phyloP scores from a whole-genome alignment of 35 echinoderm and acorn worm genomes.

The Hemicentrotus pulcherrimus region DNA sequence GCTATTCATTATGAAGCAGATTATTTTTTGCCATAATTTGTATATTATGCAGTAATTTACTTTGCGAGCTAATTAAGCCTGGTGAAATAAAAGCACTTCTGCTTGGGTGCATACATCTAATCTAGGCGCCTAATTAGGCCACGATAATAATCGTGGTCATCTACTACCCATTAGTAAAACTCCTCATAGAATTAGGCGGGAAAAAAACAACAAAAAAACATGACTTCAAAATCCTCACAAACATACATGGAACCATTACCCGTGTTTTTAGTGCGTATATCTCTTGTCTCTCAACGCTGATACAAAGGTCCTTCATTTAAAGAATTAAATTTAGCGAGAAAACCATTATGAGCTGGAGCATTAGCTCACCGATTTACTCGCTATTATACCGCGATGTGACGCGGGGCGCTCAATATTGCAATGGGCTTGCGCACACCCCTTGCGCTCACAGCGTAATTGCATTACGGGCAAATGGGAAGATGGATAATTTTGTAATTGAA shows the following conservation, averaged over 20 bases:
- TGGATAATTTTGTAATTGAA: constrained; percentile 57
- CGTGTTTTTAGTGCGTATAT: background rate
- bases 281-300: constrained; percentile 45
- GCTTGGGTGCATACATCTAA: background rate
- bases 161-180: background rate
- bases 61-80: background rate
- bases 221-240: background rate
- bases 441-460: constrained; percentile 39
- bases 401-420: constrained; percentile 45
- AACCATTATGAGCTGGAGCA: constrained; percentile 40
- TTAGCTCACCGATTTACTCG: constrained; percentile 40
- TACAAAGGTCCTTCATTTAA: constrained; percentile 49
- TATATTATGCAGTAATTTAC: background rate
- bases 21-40: too few species aligned
- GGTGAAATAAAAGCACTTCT: background rate
- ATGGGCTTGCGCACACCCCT: background rate
- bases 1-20: too few species aligned
- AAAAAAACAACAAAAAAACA: background rate
- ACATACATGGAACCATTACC: background rate
- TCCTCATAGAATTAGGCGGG: constrained; percentile 15
- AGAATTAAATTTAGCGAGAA: constrained; percentile 52
- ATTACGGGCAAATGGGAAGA: constrained; percentile 51
- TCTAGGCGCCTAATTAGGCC: background rate
- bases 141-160: background rate
- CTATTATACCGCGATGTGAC: background rate